Base-by-base conservation (phyloP, 2,797 vertebrate genomes). In the Anguilla marmorata region DNA sequence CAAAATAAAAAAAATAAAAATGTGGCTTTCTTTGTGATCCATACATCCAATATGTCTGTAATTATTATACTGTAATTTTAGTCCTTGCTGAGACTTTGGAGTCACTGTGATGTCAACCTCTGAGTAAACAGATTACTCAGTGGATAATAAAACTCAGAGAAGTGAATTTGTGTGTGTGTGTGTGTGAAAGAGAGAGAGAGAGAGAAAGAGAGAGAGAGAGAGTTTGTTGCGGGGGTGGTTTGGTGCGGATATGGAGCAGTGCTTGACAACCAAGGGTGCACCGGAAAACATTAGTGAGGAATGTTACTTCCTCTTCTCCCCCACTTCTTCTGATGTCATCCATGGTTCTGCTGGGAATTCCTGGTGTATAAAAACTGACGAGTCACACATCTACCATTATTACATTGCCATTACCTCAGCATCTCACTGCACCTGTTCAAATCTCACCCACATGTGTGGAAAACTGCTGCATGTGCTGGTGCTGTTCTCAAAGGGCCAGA, bases 241-340 rank as follows among this genome's bases (percentile, higher is more conserved):
- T 82, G 19, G n/a, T 82, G 85, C 52, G 58, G 88, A 90, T 80
- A 87, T 80, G 60, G 66, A 19, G 84, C 72, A 76, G 69, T 45
- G 48, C 8, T 30, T 21, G 33, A 60, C 52, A 27, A 16, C 79
- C 16, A 16, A 45, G 41, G 58, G 58, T 79, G n/a, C 2, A 84
- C 83, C 88, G 89, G 89, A 90, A 90, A 84, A 30, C 72, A 88
- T 56, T 69, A 80, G 82, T 74, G 21, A 85, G 83, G 66, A 88
- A 88, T 88, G 87, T 48, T 58, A 72, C 45, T 84, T 90, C 76
- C 80, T 91, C 76, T 54, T 80, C 14, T 87, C 86, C 33, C 30
- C 41, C n/a, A 85, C 87, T 84, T 88, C 82, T 41, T 86, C 84
- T 58, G 84, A 90, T 87, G 91, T 89, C 86, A 79, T 60, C 30